phyloP scores from a whole-genome alignment of 2,797 vertebrate genomes.

The Phataginus tetradactyla region DNA sequence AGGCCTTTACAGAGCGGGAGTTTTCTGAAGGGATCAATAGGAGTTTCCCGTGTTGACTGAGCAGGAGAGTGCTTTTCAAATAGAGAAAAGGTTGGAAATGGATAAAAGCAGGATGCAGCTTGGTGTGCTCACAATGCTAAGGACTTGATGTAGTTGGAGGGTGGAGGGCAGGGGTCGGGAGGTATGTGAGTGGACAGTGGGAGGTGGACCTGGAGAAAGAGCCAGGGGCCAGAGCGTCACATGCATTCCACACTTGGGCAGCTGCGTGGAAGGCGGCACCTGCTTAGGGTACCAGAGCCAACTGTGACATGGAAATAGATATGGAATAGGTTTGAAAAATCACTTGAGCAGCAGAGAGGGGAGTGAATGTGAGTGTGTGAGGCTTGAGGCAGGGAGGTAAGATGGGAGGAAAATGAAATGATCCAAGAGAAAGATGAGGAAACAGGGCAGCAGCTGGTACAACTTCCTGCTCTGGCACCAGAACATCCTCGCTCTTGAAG shows the following conservation, averaged over 20 bases:
- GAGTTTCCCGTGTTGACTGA: background rate
- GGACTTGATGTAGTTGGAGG: background rate
- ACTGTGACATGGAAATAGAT: background rate
- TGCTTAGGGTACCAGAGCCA: background rate
- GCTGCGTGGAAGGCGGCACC: background rate
- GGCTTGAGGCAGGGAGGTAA: background rate
- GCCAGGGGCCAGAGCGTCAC: background rate
- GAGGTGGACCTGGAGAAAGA: background rate
- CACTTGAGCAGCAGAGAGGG: background rate
- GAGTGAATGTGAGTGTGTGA: background rate
- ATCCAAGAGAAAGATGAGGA: background rate
- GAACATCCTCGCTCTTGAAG: fast-evolving
- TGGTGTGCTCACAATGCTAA: fast-evolving
- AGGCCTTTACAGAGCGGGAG: background rate
- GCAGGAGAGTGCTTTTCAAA: slow-evolving; percentile 2
- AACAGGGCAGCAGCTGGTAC: fast-evolving
- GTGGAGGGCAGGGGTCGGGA: background rate
- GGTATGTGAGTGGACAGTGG: fast-evolving
- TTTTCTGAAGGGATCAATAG: background rate
- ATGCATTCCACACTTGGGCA: fast-evolving
- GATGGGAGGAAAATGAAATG: background rate
- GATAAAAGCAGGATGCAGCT: background rate
- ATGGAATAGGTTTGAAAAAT: background rate
- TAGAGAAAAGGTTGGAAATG: slow-evolving; percentile 35
- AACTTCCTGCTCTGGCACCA: fast-evolving